Base-by-base conservation (phyloP, 2,888 invertebrate genomes). In the Entomobrya proxima region DNA sequence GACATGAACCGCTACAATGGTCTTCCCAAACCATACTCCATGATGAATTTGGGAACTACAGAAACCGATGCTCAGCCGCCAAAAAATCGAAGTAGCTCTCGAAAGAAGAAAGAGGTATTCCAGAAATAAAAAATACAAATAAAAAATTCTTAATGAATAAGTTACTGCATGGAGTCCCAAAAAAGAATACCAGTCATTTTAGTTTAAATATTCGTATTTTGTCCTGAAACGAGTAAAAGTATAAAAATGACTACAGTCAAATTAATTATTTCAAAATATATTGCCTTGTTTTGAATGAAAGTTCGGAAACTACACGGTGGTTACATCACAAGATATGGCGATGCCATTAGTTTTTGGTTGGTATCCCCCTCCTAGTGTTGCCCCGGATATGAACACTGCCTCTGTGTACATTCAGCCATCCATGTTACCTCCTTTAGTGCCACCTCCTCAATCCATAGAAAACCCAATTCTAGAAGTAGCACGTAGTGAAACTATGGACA, bases 331-430 rank as follows among this genome's bases (percentile, higher is more conserved):
- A 86, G 88, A 88, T 78, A 86, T 85, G 50, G 61, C 82, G 72
- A 85, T 88, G 87, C 88, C 87, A 74, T 58, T 88, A 85, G 86
- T 89, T 35, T 89, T 88, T 82, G 89, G 88, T 50, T 89, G 89
- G 89, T 88, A 86, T 67, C 88, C 88, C 83, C 64, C 84, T 78
- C 81, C 88, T 81, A 67, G 55, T 82, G 75, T 85, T 82, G 81
- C 79, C 85, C 87, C 89, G 77, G 86, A 85, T 52, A 21, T 86
- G 77, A 85, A 78, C 67, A 72, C 88, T 82, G 77, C 85, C 44
- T 81, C 83, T 76, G 85, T 87, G 40, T 85, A 86, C 85, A 72
- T 81, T 72, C 86, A 86, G 58, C 86, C 76, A 86, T 81, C 86
- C 77, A 81, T 86, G 78, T 81, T 67, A 69, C 79, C 85, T 84